Evolutionary conservation across 2,797 vertebrate species (phyloP), one percentile per base, ranked within the genome.

Genomic region (Sus cebifrons): DNA sequence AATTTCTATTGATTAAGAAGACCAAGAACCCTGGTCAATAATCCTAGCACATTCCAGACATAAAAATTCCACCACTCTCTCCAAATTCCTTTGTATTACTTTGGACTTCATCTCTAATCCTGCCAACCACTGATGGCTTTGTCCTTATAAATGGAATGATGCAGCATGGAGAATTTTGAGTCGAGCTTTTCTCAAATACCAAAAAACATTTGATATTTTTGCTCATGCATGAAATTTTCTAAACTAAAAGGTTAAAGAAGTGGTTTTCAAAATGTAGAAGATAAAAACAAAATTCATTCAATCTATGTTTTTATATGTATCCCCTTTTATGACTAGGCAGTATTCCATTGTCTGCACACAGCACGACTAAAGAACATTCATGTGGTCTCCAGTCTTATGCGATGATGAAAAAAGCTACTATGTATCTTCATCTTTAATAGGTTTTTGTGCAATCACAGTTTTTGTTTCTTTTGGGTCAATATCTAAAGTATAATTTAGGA

Each of bases 331-430:
- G 21, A 36, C n/a, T 5, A 25, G n/a, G 40, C 20, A 6, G 15
- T 25, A 13, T 18, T 32, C 36, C 4, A 12, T 5, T 20, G 0
- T 54, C 17, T 1, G 16, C 1, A 5, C 18, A 21, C 0, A 0
- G 4, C 13, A 4, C 3, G 1, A 32, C 9, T 20, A 11, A 65
- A 15, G n/a, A 12, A 5, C 5, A 4, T 27, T 14, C 0, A 6
- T 1, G 29, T n/a, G 7, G 5, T n/a, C 86, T 36, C 14, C 17
- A 21, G 52, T 27, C 64, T 12, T 23, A 49, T 13, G 65, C 54
- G 74, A 8, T 78, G 40, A 9, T 1, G 9, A 25, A 29, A 9
- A 20, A 64, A 29, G 7, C 10, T 13, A 0, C 6, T 12, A 1
- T 0, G 16, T 65, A 65, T 13, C 15, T 40, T 17, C 29, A 21